Base-by-base conservation (phyloP, 23 tunicate species). In the Styela clava region DNA sequence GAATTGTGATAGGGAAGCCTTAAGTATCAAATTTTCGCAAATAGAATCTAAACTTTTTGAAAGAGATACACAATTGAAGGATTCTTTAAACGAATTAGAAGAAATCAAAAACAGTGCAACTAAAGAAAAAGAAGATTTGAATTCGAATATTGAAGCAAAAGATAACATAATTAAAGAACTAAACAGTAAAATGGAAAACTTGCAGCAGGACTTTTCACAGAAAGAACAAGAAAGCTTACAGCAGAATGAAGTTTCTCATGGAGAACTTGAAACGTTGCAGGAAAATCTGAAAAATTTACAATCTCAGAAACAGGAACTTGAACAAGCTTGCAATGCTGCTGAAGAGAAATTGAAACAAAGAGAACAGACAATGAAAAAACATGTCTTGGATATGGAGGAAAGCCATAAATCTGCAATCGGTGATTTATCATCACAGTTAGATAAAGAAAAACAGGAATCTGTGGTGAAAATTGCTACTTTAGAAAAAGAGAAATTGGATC, bases 291-390 rank as follows among this genome's bases (percentile, higher is more conserved):
- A 28, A 28, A 22, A 33, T 31, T 29, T 71, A 3, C 35, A 71
- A 18, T 26, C 77, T 29, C 35, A 71, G 16, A 71, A 71, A 22
- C 16, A 33, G 7, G 35, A 32, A 30, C 77, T 71, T 2, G 37
- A 71, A 29, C 32, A 71, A 16, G 77, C 32, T 3, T 34, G 27
- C 16, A 32, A 26, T 32, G 37, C 34, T 3, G 29, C 24, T 71
- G 34, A 30, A 32, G 77, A 30, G 37, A 71, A 71, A 71, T 34
- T 26, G 27, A 76, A 23, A 52, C 1, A 76, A 27, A 36, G 64
- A 24, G 81, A 76, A 26, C 23, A 27, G 44, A 21, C 64, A 44
- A 44, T 76, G 81, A 76, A 76, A 76, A 44, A 76, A 24, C 81
- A 76, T 44, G 52, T 76, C 7, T 44, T 76, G 52, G 27, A 44